Base-by-base conservation (phyloP, 2,113 vertebrate species). In the Seriola dumerili region DNA sequence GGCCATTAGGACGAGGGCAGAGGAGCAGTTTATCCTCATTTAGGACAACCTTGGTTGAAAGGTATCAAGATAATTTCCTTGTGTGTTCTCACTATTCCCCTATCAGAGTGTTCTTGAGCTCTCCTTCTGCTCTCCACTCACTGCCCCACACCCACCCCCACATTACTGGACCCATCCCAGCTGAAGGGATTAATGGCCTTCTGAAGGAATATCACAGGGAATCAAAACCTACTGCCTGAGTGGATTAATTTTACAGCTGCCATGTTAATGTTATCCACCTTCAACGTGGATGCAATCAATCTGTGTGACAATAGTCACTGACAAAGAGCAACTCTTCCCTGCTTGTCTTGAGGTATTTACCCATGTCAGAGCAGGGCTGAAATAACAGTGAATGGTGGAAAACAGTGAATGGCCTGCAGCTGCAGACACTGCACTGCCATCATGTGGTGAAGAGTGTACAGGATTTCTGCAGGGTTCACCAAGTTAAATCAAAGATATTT, bases 41-140 rank as follows among this genome's bases (percentile, higher is more conserved):
- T 70, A 80, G 48, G 19, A 80, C 62, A 82, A 88, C 89, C 82
- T 87, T 80, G 74, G 75, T 65, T 83, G 70, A 80, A 89, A 81
- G 85, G 69, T 76, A 82, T 73, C 67, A 19, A 55, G 77, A 78
- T 85, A 1, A 85, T 83, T 74, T 79, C 61, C 57, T 65, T 36
- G 62, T 64, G 38, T 57, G 38, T 57, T 48, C 34, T 67, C 80
- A 73, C 58, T 70, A 19, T 61, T 77, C 74, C 40, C 76, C 17
- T 25, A 69, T 76, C 84, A 81, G 50, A 78, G 38, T 76, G 70
- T 72, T 76, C 81, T 85, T 89, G 78, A 91, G 81, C 80, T 88
- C 70, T 88, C 88, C 91, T 89, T 89, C 91, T 91, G 88, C 81
- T 72, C 67, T 6, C 19, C 46, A 29, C n/a, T 11, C 42, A 1